These are phyloP conservation scores for Zosterops japonicus DNA, from an alignment of 2,113 vertebrate species.

Conservation along the genomic window DNA sequence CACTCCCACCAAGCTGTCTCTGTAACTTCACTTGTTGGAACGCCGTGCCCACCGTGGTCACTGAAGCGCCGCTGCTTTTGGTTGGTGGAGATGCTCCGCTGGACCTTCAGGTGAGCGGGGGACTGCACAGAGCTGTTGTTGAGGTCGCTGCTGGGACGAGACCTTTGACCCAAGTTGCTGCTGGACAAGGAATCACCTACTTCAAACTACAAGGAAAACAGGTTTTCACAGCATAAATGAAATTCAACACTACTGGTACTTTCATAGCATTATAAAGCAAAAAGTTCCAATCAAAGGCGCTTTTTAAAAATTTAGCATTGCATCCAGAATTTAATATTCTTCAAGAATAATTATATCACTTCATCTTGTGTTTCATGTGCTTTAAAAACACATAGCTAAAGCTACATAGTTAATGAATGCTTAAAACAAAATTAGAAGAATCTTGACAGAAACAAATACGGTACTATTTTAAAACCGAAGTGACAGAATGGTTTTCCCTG, in stretches of 20 bases:
- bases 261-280: neutral
- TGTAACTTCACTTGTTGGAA: slow-evolving; percentile 76
- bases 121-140: slow-evolving; percentile 95
- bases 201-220: slow-evolving; percentile 83
- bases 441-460: neutral
- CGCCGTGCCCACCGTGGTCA: slow-evolving; percentile 89
- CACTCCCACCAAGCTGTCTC: slow-evolving; percentile 40
- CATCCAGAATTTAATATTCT: neutral
- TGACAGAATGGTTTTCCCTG: neutral
- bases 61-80: slow-evolving; percentile 98
- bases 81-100: slow-evolving; percentile 93
- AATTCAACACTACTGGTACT: neutral
- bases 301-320: neutral
- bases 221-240: neutral
- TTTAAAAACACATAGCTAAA: neutral
- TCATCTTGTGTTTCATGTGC: neutral
- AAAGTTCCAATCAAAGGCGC: neutral
- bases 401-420: neutral
- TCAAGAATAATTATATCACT: neutral
- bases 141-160: slow-evolving; percentile 93
- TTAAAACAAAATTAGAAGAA: slow-evolving; percentile 10
- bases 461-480: neutral
- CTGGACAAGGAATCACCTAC: slow-evolving; percentile 89
- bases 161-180: slow-evolving; percentile 87
- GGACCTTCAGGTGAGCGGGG: slow-evolving; percentile 96